A percentile compares a stretch with the other conserved stretches of the same genome.
Conservation (phyloP, 2,888 invertebrate genomes). For the Malthinus seriepunctatus region DNA sequence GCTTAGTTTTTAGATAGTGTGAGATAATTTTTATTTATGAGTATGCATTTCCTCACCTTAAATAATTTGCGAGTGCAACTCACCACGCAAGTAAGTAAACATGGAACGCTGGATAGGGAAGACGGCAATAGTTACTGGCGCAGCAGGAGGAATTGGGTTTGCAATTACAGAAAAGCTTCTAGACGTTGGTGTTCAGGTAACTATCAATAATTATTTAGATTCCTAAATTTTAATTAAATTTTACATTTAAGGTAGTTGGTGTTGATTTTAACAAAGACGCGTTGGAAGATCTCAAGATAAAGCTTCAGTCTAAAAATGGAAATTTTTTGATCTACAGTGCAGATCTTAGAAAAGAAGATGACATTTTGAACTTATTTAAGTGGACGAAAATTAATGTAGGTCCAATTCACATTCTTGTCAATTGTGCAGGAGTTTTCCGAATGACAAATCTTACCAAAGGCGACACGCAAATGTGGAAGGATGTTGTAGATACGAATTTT, state of each 20-base stretch:
- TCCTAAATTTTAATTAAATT: no score
- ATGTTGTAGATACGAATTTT: constrained; percentile 14
- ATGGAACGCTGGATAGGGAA: no score
- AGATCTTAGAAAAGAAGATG: not conserved
- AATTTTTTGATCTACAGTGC: constrained; percentile 4
- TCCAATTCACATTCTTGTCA: not conserved
- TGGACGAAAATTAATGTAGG: constrained; percentile 10
- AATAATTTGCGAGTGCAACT: no score
- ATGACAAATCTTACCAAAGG: not conserved
- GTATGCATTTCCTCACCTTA: no score
- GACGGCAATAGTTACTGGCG: no score
- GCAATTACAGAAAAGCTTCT: no score
- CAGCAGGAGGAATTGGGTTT: no score
- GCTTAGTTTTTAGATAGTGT: no score
- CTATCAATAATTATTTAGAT: no score
- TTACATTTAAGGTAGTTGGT: not conserved
- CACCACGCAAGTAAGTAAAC: no score
- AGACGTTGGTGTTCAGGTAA: no score
- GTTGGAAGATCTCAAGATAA: constrained; percentile 3
- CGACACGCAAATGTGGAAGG: not conserved
- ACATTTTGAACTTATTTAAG: constrained; percentile 13
- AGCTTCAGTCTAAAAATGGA: constrained; percentile 1
- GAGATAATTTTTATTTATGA: no score
- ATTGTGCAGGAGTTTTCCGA: not conserved
- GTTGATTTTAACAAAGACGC: constrained; percentile 2